Base-by-base conservation (phyloP, 2,797 vertebrate genomes). In the Valencia hispanica region DNA sequence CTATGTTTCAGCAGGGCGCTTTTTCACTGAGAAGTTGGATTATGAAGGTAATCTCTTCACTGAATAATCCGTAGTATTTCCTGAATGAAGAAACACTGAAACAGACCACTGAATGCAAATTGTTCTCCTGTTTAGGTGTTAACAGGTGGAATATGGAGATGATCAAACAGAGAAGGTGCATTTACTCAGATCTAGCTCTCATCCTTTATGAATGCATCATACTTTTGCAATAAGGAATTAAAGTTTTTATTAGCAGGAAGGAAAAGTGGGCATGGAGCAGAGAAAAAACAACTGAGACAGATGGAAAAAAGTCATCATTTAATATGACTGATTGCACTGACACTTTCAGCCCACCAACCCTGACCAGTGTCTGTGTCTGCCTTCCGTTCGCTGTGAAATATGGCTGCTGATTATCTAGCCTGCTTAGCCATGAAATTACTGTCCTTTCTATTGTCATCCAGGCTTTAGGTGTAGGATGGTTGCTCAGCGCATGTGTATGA, bases 361-460 rank as follows among this genome's bases (percentile, higher is more conserved):
- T 81, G 79, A 90, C 79, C 87, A 72, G 53, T 61, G 83, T 83
- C 87, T 84, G 79, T 53, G 70, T 84, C 86, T 86, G 83, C 74
- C 77, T 88, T 88, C 76, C 65, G 81, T 80, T 85, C 78, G 73
- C 82, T 84, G 83, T 89, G 88, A 89, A 93, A 87, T 91, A 93
- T 88, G 84, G 83, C 82, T 87, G 74, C 88, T 92, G 89, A 93
- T 94, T 92, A 94, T 92, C 87, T 88, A 83, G 78, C 84, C 85
- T 91, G 88, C 86, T 92, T 93, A 84, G 84, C 89, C 87, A 91
- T 94, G 89, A 93, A 95, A 94, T 94, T 87, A 89, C 88, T 84
- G 75, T 86, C 83, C 86, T 90, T 88, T 90, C 86, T 89, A 88
- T 91, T 91, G 88, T 87, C 83, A 86, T 90, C 80, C 74, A 12